Evolutionary conservation across 2,113 vertebrate species (phyloP).

Genomic region (Platichthys stellatus): DNA sequence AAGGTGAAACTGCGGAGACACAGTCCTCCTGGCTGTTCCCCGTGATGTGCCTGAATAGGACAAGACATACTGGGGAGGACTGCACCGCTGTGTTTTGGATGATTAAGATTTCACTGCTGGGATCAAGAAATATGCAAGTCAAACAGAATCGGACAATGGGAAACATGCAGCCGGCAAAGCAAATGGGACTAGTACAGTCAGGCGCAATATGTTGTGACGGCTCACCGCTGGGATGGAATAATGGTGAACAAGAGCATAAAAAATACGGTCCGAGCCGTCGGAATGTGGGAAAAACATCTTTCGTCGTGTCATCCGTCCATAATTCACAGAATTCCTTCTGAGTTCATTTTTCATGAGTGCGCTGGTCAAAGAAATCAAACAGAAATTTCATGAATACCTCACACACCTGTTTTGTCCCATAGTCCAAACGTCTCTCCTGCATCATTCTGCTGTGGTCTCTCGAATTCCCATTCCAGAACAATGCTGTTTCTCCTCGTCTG

Average conservation of each 20-base stretch:
- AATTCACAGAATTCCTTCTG: conserved; percentile 17
- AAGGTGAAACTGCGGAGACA: conserved; percentile 33
- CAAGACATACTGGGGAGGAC: background rate
- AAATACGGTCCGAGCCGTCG: conserved; percentile 35
- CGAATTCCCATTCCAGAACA: background rate
- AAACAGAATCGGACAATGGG: conserved; percentile 36
- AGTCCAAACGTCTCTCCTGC: background rate
- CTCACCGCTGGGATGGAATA: conserved; percentile 40
- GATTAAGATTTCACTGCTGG: conserved; percentile 23
- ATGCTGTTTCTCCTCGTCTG: conserved; percentile 15
- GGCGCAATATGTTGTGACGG: conserved; percentile 47
- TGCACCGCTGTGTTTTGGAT: background rate
- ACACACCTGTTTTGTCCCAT: conserved; percentile 33
- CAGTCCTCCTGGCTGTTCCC: conserved; percentile 9
- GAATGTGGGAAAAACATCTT: conserved; percentile 56
- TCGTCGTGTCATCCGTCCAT: conserved; percentile 15
- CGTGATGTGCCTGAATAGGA: conserved; percentile 20
- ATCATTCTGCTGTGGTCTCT: conserved; percentile 1
- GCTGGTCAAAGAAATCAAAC: conserved; percentile 42
- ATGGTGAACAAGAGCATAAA: conserved; percentile 31
- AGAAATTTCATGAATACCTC: conserved; percentile 35
- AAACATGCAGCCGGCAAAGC: conserved; percentile 38
- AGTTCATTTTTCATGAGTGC: conserved; percentile 5
- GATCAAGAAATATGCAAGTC: conserved; percentile 43
- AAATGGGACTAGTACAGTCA: conserved; percentile 24